Evolutionary conservation across 92 coral and sea anemone genomes (phyloP).

Genomic region (Palythoa heliodiscus): DNA sequence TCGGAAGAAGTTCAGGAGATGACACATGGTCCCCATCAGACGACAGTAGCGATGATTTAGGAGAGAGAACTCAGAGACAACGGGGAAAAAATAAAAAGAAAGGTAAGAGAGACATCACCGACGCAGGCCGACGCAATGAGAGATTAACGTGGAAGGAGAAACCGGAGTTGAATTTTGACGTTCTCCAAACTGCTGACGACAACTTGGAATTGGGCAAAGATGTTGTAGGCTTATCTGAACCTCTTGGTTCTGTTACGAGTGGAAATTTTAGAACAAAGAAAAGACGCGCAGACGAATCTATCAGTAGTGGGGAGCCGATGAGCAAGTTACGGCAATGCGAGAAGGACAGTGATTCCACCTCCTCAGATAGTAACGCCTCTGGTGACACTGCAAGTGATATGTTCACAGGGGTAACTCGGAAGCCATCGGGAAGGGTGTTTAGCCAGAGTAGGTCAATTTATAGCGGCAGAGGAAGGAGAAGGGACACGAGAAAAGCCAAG

Average conservation of each 20-base stretch:
- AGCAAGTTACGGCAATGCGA: not conserved
- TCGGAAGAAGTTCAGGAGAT: not conserved
- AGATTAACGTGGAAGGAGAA: not conserved
- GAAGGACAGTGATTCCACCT: constrained; percentile 5
- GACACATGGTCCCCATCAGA: not conserved
- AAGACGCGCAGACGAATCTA: not conserved
- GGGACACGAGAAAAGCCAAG: not conserved
- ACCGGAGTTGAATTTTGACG: not conserved
- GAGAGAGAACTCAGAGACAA: not conserved
- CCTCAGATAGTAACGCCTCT: constrained; percentile 7
- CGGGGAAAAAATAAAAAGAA: not conserved
- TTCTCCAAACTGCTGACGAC: not conserved
- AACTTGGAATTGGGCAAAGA: not conserved
- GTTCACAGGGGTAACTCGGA: not conserved
- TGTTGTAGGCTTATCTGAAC: not conserved
- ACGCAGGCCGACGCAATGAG: not conserved
- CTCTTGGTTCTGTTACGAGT: not conserved
- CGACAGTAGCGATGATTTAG: not conserved
- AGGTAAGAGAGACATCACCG: not conserved
- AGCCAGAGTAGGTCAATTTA: not conserved
- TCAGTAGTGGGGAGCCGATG: not conserved
- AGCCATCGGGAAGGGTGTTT: constrained; percentile 2
- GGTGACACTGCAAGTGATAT: not conserved
- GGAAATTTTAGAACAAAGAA: not conserved
- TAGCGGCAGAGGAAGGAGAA: constrained; percentile 7